Evolutionary conservation across 1,140 invertebrate species (phyloP).

Genomic region (Pygmarrhopalites habei): DNA sequence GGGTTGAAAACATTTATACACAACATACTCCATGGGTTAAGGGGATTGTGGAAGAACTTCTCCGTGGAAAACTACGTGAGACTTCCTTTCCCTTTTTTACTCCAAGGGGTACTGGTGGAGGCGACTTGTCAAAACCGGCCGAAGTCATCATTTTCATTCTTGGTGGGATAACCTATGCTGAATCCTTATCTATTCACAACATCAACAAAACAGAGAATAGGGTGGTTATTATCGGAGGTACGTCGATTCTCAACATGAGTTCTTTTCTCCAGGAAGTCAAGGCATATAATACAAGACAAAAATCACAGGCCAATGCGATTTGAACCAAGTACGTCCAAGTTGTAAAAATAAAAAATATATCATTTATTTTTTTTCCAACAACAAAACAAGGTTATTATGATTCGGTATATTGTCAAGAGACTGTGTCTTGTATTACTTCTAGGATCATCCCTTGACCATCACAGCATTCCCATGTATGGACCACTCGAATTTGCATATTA

Average conservation of each 20-base stretch:
- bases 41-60: conserved; percentile 77
- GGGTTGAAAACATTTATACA: conserved; percentile 95
- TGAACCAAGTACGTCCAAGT: background rate
- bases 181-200: conserved; percentile 77
- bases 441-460: background rate
- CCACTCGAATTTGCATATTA: background rate
- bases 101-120: conserved; percentile 22
- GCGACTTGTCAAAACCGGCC: conserved; percentile 55
- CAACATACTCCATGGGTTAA: conserved; percentile 84
- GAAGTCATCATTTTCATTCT: conserved; percentile 92
- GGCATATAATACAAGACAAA: conserved; percentile 3
- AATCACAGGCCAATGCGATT: background rate
- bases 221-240: conserved; percentile 76
- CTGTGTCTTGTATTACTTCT: background rate
- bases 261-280: conserved; percentile 69
- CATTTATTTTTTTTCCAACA: too few relatives aligned
- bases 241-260: conserved; percentile 80
- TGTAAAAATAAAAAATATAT: too few relatives aligned
- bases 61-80: conserved; percentile 77
- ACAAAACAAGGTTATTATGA: too few relatives aligned
- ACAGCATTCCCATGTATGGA: background rate
- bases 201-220: conserved; percentile 61
- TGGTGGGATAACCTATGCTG: conserved; percentile 95
- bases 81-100: conserved; percentile 69
- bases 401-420: too few relatives aligned